Percentiles rank a stretch among this genome's conserved stretches.
Evolutionary conservation across 1,140 invertebrate species (phyloP).

Genomic region (Hyposmocoma kahamanoa): DNA sequence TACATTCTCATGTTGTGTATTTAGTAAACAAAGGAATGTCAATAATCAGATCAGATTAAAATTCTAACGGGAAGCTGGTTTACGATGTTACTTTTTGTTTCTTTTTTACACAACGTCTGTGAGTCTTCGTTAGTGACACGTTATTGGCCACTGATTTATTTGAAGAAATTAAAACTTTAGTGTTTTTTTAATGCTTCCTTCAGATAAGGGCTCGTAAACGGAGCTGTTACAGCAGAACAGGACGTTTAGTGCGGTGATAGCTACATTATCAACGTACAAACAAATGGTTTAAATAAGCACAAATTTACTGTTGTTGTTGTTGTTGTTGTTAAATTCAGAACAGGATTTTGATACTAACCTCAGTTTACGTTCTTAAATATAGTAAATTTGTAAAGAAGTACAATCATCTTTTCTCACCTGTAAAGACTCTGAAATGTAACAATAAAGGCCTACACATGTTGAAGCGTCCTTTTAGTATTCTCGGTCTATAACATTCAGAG

Average conservation of each 20-base stretch:
- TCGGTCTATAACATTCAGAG: too few relatives aligned
- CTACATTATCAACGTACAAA: too few relatives aligned
- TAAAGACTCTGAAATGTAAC: too few relatives aligned
- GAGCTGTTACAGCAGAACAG: not conserved
- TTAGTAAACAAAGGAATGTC: conserved; percentile 18
- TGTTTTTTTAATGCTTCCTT: conserved; percentile 48
- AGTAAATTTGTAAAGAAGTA: too few relatives aligned
- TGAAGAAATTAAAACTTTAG: conserved; percentile 43
- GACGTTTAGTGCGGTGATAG: not conserved
- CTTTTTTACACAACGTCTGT: not conserved
- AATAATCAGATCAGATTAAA: conserved; percentile 22
- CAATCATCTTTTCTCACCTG: too few relatives aligned
- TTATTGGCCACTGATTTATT: conserved; percentile 37
- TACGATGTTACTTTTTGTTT: conserved; percentile 9
- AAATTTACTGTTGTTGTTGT: too few relatives aligned
- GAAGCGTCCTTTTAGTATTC: too few relatives aligned
- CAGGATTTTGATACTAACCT: too few relatives aligned
- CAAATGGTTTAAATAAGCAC: too few relatives aligned
- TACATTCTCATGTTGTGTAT: conserved; percentile 16
- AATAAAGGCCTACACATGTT: too few relatives aligned
- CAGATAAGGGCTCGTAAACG: conserved; percentile 18
- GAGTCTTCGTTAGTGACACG: conserved; percentile 14
- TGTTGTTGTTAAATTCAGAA: too few relatives aligned
- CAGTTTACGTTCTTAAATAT: too few relatives aligned
- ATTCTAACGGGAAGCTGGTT: conserved; percentile 14